Percentiles rank a stretch among this genome's conserved stretches.
Conservation (phyloP, 2,113 vertebrate species). For the Pontoporia blainvillei region DNA sequence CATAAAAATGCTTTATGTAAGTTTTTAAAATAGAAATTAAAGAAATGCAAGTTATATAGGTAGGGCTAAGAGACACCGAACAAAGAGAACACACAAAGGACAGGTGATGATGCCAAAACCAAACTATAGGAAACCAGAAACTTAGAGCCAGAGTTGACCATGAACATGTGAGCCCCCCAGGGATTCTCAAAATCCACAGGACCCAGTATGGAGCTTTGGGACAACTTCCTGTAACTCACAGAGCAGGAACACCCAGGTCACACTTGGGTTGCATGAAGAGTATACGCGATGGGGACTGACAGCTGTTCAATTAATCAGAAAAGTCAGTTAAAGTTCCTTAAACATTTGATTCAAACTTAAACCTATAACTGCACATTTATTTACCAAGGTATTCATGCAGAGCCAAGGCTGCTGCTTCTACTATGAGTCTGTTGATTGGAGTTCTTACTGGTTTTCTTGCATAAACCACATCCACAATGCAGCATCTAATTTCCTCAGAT, state of each 20-base stretch:
- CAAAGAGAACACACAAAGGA: neutral
- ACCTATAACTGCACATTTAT: neutral
- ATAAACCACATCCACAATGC: neutral
- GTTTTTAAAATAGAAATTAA: neutral
- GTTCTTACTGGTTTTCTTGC: neutral
- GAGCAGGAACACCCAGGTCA: neutral
- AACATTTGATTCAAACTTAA: neutral
- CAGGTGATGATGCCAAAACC: neutral
- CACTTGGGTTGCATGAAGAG: neutral
- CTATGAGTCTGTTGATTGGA: neutral
- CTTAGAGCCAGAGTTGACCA: neutral
- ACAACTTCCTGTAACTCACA: neutral
- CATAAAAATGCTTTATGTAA: neutral
- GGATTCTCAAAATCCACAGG: neutral
- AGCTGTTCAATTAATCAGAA: neutral
- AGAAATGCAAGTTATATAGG: neutral
- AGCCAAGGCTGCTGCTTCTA: neutral
- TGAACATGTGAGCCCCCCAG: neutral
- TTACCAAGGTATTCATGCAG: neutral
- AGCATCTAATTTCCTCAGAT: slow-evolving; percentile 10
- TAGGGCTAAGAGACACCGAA: neutral
- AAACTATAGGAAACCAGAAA: neutral
- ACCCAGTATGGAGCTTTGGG: neutral
- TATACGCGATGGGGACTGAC: neutral
- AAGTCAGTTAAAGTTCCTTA: neutral